Percentiles rank a stretch among this genome's conserved stretches.
Conservation (phyloP, 2,113 vertebrate species). For the Chloropsis cyanopogon region DNA sequence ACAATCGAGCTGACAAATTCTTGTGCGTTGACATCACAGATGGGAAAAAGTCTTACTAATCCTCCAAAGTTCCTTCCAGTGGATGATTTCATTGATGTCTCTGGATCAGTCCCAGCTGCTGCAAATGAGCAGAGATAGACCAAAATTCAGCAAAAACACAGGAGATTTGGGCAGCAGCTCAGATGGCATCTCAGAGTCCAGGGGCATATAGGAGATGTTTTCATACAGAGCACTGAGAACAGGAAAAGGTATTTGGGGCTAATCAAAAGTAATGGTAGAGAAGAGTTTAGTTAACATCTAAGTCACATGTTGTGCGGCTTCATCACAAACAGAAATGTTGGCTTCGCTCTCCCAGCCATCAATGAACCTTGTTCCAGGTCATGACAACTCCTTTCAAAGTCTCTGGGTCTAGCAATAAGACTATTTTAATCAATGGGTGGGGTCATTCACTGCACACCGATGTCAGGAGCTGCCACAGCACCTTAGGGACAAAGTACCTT, state of each 20-base stretch:
- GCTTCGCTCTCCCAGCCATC: neutral
- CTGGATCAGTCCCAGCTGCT: neutral
- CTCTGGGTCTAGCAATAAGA: neutral
- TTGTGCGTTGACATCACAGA: slow-evolving; percentile 28
- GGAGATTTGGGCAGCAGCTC: neutral
- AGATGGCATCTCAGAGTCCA: neutral
- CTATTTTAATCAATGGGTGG: neutral
- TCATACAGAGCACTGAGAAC: neutral
- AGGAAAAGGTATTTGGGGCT: neutral
- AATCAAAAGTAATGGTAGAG: neutral
- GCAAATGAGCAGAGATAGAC: neutral
- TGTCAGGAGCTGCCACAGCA: neutral
- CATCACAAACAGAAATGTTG: neutral
- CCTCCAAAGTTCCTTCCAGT: slow-evolving; percentile 11
- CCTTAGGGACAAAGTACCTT: neutral
- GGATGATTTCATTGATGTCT: slow-evolving; percentile 3
- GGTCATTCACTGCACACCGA: neutral
- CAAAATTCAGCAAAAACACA: neutral
- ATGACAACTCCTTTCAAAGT: neutral
- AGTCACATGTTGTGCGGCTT: neutral
- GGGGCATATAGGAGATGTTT: neutral
- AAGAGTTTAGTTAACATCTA: neutral
- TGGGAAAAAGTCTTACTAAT: slow-evolving; percentile 20
- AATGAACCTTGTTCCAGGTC: neutral
- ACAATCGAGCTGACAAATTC: neutral